A percentile compares a stretch with the other conserved stretches of the same genome.
Conservation (phyloP, 1,140 invertebrate species). For the Papilio polyxenes region DNA sequence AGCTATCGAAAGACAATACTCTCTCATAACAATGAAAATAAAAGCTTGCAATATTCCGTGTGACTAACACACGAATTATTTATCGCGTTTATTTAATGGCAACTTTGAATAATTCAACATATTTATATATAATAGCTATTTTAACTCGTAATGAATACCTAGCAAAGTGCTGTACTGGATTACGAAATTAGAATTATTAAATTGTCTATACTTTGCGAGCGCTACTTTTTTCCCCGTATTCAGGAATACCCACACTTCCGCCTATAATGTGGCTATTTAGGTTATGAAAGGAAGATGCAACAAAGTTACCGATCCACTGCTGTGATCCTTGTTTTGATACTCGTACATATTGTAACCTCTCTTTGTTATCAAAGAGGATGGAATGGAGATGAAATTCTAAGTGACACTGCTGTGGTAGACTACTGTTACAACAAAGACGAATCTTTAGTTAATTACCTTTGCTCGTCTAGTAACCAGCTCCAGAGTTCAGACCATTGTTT, state of each 20-base stretch:
- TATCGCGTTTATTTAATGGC: background rate
- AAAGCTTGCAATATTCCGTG: background rate
- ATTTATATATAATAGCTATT: background rate
- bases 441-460: slow-evolving; percentile 50
- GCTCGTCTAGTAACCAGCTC: slow-evolving; percentile 71
- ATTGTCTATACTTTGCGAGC: background rate
- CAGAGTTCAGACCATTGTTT: slow-evolving; percentile 70
- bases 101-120: background rate
- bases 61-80: background rate
- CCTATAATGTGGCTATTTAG: background rate
- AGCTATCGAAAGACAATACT: background rate
- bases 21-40: background rate
- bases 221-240: background rate
- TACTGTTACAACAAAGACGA: background rate
- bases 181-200: background rate
- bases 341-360: background rate
- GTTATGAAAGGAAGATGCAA: background rate
- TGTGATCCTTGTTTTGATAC: background rate
- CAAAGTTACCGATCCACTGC: background rate
- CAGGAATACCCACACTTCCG: background rate
- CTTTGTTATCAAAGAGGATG: background rate
- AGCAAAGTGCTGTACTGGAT: too few relatives aligned
- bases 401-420: too few relatives aligned
- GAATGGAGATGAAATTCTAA: background rate
- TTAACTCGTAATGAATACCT: too few relatives aligned